Base-by-base conservation (phyloP, 1,140 invertebrate genomes). In the Acromyrmex charruanus region DNA sequence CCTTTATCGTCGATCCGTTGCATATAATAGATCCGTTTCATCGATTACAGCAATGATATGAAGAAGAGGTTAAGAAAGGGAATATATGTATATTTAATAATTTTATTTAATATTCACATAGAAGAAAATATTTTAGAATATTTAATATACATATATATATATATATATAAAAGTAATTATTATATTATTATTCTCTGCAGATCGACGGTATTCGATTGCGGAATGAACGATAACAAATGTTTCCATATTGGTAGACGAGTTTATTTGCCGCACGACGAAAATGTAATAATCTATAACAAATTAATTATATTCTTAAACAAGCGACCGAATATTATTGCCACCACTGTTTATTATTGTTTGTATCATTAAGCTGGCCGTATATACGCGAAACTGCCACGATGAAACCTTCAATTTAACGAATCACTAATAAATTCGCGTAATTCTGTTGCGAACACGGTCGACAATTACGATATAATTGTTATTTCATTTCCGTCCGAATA, bases 231-330 rank as follows among this genome's bases (percentile, higher is more conserved):
- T 82, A 77, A 82, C 69, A 80, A 89, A 89, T 79, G 58, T 69
- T 63, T 63, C 39, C 58, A 63, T 77, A 75, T 82, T 84, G 80
- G 69, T 75, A 63, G 69, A 84, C 69, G 63, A 69, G 80, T 84
- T 84, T 84, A 84, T 84, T 84, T 84, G 80, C 80, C n/a, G 18
- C 55, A 84, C 28, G 80, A 82, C 80, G 80, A 84, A 82, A 82
- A 84, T 84, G 74, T 80, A 86, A 86, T 74, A 68, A 77, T 58
- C 39, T 58, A 89, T 74, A 75, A 80, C 87, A 81, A 89, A 88
- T 88, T 63, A 88, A 89, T 85, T 85, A 85, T 80, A 86, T 88
- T 89, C 69, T 58, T 49, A 74, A 72, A 72, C 74, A 89, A 88
- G 80, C 77, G 49, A 49, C 39, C 77, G 80, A 72, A 84, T 84